A percentile compares a stretch with the other conserved stretches of the same genome.
phyloP scores from a whole-genome alignment of 2,113 vertebrate species.

The Sclerurus mexicanus region DNA sequence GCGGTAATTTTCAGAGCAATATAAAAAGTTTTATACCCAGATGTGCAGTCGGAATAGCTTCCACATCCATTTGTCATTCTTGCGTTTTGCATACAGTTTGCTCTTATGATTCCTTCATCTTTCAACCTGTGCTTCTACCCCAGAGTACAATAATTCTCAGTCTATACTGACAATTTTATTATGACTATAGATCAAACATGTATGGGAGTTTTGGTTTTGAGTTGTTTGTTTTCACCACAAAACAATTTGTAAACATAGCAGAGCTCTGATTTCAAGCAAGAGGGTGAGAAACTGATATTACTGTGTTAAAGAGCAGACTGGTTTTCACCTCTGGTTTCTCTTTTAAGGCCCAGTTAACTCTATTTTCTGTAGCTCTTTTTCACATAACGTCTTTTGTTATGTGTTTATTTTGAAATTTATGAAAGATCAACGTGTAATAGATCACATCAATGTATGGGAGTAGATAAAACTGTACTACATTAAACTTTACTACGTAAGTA shows the following conservation, averaged over 20 bases:
- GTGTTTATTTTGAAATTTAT: neutral
- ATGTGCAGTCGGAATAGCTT: neutral
- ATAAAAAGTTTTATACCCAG: neutral
- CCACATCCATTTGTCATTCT: neutral
- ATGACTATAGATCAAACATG: neutral
- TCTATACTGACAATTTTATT: conserved; percentile 8
- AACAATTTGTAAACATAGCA: conserved; percentile 12
- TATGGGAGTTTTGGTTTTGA: neutral
- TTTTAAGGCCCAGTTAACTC: neutral
- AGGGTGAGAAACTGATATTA: neutral
- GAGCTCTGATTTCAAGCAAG: neutral
- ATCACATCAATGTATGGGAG: neutral
- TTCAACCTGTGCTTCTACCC: neutral
- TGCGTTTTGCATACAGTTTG: neutral
- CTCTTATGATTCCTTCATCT: neutral
- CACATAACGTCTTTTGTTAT: neutral
- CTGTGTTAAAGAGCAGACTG: neutral
- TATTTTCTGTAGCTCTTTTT: neutral
- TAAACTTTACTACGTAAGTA: neutral
- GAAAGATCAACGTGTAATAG: neutral
- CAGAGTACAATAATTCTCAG: neutral
- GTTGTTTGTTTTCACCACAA: neutral
- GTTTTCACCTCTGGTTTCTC: neutral
- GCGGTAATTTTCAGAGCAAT: neutral
- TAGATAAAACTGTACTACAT: neutral